These are phyloP conservation scores for Pinna nobilis DNA, from an alignment of 1,140 invertebrate genomes.

Conservation along the genomic window DNA sequence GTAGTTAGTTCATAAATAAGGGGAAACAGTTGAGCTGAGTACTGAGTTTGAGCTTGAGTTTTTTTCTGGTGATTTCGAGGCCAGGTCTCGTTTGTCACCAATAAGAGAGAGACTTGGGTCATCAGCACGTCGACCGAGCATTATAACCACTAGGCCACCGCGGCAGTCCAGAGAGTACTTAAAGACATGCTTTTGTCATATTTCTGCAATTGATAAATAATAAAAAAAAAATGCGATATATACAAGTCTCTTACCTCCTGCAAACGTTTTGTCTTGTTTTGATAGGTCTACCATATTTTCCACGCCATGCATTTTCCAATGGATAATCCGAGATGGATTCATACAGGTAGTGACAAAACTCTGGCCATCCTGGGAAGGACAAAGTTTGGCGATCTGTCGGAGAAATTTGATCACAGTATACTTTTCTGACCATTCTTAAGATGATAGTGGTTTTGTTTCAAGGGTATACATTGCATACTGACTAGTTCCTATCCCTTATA, in stretches of 20 bases:
- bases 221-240: too few relatives aligned
- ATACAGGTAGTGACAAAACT: slow-evolving; percentile 5
- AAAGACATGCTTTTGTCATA: neutral
- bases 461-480: neutral
- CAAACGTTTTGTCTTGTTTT: neutral
- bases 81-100: neutral
- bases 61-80: too few relatives aligned
- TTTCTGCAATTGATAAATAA: too few relatives aligned
- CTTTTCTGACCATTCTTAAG: neutral
- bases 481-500: too few relatives aligned
- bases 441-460: neutral
- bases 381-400: slow-evolving; percentile 2
- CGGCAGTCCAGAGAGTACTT: too few relatives aligned
- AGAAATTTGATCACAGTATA: neutral
- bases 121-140: neutral
- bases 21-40: too few relatives aligned
- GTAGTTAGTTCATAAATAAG: too few relatives aligned
- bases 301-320: slow-evolving; percentile 12
- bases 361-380: neutral
- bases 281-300: slow-evolving; percentile 9
- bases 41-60: too few relatives aligned
- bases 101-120: neutral
- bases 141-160: neutral
- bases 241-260: neutral
- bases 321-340: slow-evolving; percentile 3